Conservation (phyloP, 1,140 invertebrate genomes). For the Eumeta japonica region DNA sequence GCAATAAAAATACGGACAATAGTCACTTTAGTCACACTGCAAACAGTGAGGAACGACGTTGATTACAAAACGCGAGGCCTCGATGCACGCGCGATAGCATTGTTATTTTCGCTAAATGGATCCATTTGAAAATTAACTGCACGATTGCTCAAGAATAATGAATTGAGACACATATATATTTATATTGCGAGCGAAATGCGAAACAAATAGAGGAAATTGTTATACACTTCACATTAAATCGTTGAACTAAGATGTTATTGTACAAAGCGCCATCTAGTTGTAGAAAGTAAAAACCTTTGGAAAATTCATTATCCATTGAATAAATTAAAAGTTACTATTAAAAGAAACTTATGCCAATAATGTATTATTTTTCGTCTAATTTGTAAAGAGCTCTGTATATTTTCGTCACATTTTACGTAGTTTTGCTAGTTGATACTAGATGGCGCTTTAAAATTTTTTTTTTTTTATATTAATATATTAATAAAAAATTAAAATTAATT, state of each 20-base stretch:
- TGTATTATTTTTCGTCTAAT: no score
- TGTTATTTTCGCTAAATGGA: constrained; percentile 47
- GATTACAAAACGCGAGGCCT: constrained; percentile 32
- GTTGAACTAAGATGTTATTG: no score
- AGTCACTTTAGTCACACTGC: constrained; percentile 21
- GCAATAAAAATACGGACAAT: constrained; percentile 8
- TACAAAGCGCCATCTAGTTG: constrained; percentile 30
- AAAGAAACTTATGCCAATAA: background rate
- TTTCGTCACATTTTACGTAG: background rate
- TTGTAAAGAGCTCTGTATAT: no score
- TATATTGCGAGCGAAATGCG: constrained; percentile 23
- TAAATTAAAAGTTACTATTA: no score
- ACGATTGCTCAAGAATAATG: constrained; percentile 47
- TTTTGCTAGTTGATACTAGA: constrained; percentile 14
- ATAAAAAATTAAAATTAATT: no score
- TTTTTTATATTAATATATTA: no score
- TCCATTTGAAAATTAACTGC: constrained; percentile 52
- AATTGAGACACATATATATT: constrained; percentile 28
- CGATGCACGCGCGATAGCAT: constrained; percentile 19
- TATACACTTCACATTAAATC: no score
- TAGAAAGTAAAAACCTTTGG: constrained; percentile 20
- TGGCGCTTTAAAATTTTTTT: constrained; percentile 12
- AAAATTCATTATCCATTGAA: no score
- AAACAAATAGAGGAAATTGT: constrained; percentile 24
- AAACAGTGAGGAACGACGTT: constrained; percentile 19